These are phyloP conservation scores for Aromia moschata DNA, from an alignment of 2,888 invertebrate genomes.

Conservation along the genomic window DNA sequence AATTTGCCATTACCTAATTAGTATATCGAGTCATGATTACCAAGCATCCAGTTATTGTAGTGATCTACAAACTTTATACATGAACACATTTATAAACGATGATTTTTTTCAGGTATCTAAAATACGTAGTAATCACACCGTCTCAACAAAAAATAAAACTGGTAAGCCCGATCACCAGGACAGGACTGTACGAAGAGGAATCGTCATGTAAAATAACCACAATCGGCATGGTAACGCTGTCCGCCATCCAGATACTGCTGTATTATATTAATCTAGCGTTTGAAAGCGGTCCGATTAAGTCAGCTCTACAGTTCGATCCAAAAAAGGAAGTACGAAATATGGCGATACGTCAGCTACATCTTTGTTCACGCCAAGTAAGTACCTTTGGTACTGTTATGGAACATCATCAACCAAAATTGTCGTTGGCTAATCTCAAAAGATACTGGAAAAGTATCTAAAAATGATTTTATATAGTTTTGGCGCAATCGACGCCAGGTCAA, in stretches of 20 bases:
- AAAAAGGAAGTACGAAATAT: conserved; percentile 82
- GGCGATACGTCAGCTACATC: conserved; percentile 95
- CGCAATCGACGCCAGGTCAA: no score
- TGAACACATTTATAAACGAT: no score
- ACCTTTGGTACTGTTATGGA: no score
- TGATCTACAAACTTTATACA: no score
- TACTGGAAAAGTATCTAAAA: no score
- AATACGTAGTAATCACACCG: conserved; percentile 36
- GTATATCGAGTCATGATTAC: no score
- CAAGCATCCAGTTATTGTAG: no score
- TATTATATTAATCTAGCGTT: conserved; percentile 50
- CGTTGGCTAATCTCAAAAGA: no score
- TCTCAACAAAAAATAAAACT: conserved; percentile 31
- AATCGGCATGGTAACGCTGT: conserved; percentile 88
- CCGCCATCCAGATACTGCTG: conserved; percentile 82
- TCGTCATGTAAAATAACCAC: conserved; percentile 93
- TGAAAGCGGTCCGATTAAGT: conserved; percentile 64
- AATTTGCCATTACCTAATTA: no score
- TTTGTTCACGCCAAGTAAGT: conserved; percentile 89
- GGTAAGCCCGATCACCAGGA: conserved; percentile 51
- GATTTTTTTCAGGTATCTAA: conserved; percentile 40
- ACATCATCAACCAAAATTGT: no score
- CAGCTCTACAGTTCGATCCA: conserved; percentile 87
- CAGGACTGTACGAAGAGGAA: conserved; percentile 79
- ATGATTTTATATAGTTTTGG: no score